Evolutionary conservation across 2,113 vertebrate genomes (phyloP), one percentile per base, ranked within the genome.

Genomic region (Vulpes vulpes): DNA sequence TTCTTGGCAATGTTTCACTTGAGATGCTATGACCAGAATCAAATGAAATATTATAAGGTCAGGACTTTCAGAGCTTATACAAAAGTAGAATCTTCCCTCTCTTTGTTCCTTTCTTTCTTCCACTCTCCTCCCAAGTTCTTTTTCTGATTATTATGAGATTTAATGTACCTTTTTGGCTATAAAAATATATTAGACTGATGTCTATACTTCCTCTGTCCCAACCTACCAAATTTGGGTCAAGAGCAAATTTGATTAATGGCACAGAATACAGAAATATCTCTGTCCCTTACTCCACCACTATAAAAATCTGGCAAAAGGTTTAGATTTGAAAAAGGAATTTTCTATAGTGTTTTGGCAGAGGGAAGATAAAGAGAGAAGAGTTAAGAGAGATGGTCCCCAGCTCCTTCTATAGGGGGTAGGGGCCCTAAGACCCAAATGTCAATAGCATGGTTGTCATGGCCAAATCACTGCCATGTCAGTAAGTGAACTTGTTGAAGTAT

Each of bases 231-330:
- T 32, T 38, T 74, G 55, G 51, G 60, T 7, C 51, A 53, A 83
- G 59, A 23, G 5, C 25, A 60, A 78, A 92, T 79, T 84, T 76
- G 71, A 79, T 78, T 71, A 89, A 89, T 30, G 17, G 38, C 74
- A 82, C 30, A 67, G 59, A 84, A 84, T 71, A 62, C 2, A 78
- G 53, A 76, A 96, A 92, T 92, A 90, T 43, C 78, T 94, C 78
- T 76, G 53, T 51, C 32, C 51, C 16, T 11, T 69, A 81, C 6
- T n/a, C 27, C 2, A 84, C 9, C 1, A 0, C 32, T 73, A 30
- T 15, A 23, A 69, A 91, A 95, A 92, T 57, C 25, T 35, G 4
- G 20, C 32, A 25, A 91, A 91, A 94, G 22, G 35, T 86, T 30
- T 55, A 92, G 20, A 43, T 49, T 5, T 55, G 49, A 89, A 89